Percentiles rank a stretch among this genome's conserved stretches.
phyloP scores from a whole-genome alignment of 2,797 vertebrate species.

The Premnoplex brunnescens region DNA sequence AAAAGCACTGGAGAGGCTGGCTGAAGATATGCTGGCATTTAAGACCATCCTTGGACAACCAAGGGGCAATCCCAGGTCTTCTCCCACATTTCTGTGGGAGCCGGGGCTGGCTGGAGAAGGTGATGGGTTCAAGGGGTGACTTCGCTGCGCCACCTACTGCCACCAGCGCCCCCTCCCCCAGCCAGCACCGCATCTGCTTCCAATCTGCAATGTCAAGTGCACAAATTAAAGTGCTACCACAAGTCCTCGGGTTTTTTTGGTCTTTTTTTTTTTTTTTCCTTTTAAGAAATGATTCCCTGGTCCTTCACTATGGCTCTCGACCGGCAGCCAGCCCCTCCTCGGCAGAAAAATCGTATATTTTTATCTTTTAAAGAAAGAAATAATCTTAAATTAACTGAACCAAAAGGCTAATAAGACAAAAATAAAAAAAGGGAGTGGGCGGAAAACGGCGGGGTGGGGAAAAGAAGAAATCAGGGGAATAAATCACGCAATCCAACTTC shows the following conservation, averaged over 20 bases:
- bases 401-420: not conserved
- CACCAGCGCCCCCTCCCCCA: slow-evolving; percentile 31
- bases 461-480: not conserved
- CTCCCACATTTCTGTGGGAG: not conserved
- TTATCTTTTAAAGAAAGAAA: not conserved
- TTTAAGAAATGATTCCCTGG: not conserved
- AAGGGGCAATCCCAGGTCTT: not conserved
- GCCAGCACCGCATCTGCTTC: slow-evolving; percentile 65
- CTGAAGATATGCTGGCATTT: slow-evolving; percentile 14
- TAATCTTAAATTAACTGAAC: not conserved
- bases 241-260: not conserved
- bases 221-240: slow-evolving; percentile 69
- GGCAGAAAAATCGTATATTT: not conserved
- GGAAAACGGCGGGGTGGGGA: fast-evolving
- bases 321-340: not conserved
- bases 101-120: slow-evolving; percentile 44
- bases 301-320: not conserved
- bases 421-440: fast-evolving
- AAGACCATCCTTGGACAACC: slow-evolving; percentile 31
- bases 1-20: not conserved
- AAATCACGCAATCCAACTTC: slow-evolving; percentile 18
- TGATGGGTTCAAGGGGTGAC: slow-evolving; percentile 43
- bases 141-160: slow-evolving; percentile 68
- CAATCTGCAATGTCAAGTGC: slow-evolving; percentile 76
- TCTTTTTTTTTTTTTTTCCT: not conserved